Conservation (phyloP, 2,113 vertebrate genomes). For the Cettia cetti region DNA sequence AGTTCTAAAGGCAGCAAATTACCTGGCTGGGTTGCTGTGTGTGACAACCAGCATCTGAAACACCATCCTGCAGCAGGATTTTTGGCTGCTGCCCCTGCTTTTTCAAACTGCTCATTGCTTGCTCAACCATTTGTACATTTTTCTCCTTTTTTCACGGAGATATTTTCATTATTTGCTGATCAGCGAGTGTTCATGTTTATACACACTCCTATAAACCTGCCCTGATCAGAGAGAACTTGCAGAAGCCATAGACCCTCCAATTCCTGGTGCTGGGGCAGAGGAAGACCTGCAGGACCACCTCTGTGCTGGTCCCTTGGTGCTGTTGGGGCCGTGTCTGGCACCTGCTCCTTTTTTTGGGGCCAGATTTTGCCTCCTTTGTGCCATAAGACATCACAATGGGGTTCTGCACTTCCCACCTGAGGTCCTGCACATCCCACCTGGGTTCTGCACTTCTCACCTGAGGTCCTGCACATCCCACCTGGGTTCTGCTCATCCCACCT, state of each 20-base stretch:
- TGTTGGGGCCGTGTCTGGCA: fast-evolving
- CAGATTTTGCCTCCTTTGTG: neutral
- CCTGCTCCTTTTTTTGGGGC: neutral
- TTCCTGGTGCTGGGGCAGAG: fast-evolving
- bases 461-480: neutral
- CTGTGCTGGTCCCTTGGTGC: neutral
- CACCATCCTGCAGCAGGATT: neutral
- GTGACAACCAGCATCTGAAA: constrained; percentile 24
- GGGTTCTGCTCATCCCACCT: neutral
- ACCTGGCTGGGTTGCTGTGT: neutral
- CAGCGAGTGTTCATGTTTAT: neutral
- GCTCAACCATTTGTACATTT: constrained; percentile 8
- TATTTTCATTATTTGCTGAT: neutral
- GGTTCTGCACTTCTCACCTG: neutral
- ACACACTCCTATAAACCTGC: neutral
- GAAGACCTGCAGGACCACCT: neutral
- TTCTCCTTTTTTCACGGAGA: neutral
- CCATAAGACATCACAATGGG: fast-evolving
- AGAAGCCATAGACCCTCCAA: neutral
- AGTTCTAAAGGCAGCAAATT: constrained; percentile 41
- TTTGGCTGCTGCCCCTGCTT: neutral
- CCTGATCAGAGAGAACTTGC: neutral
- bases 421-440: neutral
- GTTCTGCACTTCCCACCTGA: fast-evolving
- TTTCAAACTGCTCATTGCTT: constrained; percentile 11